Evolutionary conservation across 2,797 vertebrate species (phyloP), one percentile per base, ranked within the genome.

Genomic region (Coendou prehensilis): DNA sequence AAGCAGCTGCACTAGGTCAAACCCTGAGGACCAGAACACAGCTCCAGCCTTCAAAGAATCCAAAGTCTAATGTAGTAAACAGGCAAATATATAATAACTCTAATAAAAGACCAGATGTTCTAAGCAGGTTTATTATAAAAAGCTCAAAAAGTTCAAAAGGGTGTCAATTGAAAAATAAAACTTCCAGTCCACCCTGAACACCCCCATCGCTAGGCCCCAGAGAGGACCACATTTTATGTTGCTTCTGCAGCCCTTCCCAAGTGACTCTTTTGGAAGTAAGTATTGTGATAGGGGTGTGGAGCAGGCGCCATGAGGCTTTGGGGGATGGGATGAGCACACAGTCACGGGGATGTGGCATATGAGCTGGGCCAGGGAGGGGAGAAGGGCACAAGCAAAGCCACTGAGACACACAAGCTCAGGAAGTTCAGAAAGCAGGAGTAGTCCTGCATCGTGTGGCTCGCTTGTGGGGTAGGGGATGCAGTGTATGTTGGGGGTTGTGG

Each of bases 101-200:
- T 64, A 90, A 69, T 93, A 87, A 73, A 93, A 93, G 33, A 76
- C 67, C 50, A 81, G 61, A 67, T 87, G 50, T 83, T 88, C 61
- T 94, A 82, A 94, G 82, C 56, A 94, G n/a, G 80, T 91, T 91
- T 69, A 73, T 92, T 94, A 50, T 76, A 87, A 88, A 75, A 89
- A 82, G 41, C 28, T 33, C 41, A 78, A 73, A n/a, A 37, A 82
- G 76, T 88, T 93, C 90, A 87, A 50, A 84, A 95, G 56, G 45
- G 15, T 69, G 57, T 88, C 85, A 54, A 75, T 28, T 87, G 45
- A 87, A 79, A 94, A 90, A 22, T 15, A 37, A 81, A 85, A 87
- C 80, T 87, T 81, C 26, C 14, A 61, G 17, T 75, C 50, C 6
- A 61, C 41, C 52, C 56, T 9, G 15, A 73, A 28, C 30, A 20